Evolutionary conservation across 2,888 invertebrate genomes (phyloP), one percentile per base, ranked within the genome.

Genomic region (Lampropteryx suffumata): DNA sequence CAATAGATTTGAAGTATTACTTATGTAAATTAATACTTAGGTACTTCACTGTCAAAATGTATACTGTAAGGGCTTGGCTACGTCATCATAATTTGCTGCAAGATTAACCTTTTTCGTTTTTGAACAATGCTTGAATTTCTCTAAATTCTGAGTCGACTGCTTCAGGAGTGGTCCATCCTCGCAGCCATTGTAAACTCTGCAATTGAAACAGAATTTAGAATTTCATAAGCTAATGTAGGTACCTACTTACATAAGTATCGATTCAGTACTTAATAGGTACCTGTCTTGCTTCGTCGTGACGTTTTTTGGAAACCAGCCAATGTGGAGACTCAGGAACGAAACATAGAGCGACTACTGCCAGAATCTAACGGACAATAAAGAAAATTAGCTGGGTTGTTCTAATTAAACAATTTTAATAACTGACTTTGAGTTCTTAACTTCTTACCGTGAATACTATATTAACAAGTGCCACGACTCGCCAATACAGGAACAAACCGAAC

Each of bases 241-340:
- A 11, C 1, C 30, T 11, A 3, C 14, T n/a, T 1, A 14, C 17
- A 9, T 17, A 33, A 7, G 32, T 32, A 13, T n/a, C n/a, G n/a
- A n/a, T n/a, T n/a, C n/a, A n/a, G n/a, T n/a, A n/a, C n/a, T n/a
- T n/a, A n/a, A n/a, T n/a, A n/a, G n/a, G n/a, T 24, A 92, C 89
- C 73, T 92, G 90, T 58, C 92, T 92, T 0, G 96, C 95, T 17
- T 95, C 95, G 2, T 91, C 86, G 13, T 91, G 71, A 7, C 94
- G 91, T 52, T 93, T 92, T 67, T 92, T 93, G 0, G 93, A 91
- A 40, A 95, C 92, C 39, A 96, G 82, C 96, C 96, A 96, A 61
- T 94, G 93, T 0, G 96, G 96, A 61, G 95, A 95, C 78, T 96
- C 96, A 0, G 96, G 96, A 3, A 96, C 93, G 69, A 95, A 92